A percentile compares a stretch with the other conserved stretches of the same genome.
These are phyloP conservation scores for Irena cyanogastra DNA, from an alignment of 2,113 vertebrate genomes.

Conservation along the genomic window DNA sequence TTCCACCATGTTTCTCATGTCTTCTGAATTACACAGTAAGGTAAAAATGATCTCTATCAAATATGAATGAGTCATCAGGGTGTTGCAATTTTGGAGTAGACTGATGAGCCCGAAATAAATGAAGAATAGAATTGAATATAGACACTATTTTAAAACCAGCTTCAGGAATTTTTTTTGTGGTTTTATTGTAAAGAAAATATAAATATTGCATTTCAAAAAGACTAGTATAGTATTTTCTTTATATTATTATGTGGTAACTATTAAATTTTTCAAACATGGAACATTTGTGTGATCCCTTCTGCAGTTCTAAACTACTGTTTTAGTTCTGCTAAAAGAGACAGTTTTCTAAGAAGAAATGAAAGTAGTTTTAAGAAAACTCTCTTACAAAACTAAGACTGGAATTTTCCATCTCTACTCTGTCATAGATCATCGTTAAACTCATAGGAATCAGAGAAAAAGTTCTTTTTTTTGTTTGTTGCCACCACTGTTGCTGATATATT, in stretches of 20 bases:
- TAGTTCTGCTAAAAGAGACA: neutral
- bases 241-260: neutral
- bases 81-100: neutral
- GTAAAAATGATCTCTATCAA: neutral
- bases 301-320: neutral
- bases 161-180: fast-evolving
- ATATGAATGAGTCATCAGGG: neutral
- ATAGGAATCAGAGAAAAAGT: neutral
- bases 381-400: neutral
- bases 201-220: neutral
- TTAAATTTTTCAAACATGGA: neutral
- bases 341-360: neutral
- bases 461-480: neutral
- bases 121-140: neutral
- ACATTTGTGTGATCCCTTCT: neutral
- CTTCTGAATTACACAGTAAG: neutral
- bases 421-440: neutral
- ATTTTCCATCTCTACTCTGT: neutral
- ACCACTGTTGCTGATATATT: neutral
- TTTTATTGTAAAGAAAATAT: neutral
- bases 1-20: neutral
- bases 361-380: neutral
- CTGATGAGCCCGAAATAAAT: neutral
- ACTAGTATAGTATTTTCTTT: neutral
- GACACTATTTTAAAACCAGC: neutral